Conservation (phyloP, 2,113 vertebrate genomes). For the Gasterosteus aculeatus region DNA sequence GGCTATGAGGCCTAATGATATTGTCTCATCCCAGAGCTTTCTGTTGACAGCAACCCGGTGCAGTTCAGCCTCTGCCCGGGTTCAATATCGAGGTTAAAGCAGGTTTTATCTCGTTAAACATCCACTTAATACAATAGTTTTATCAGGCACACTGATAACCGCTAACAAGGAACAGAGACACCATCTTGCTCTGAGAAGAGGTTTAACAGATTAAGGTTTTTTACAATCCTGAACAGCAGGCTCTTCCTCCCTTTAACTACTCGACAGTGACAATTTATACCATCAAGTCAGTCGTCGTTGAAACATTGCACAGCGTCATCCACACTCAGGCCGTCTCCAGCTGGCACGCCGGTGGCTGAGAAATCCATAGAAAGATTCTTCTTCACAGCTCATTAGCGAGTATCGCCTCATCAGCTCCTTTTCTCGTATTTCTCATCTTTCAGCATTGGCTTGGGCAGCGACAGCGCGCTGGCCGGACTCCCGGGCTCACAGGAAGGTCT, state of each 20-base stretch:
- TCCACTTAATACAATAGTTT: conserved; percentile 48
- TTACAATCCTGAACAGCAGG: conserved; percentile 52
- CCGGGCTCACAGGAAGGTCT: conserved; percentile 36
- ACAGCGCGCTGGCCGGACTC: conserved; percentile 52
- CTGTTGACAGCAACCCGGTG: conserved; percentile 6
- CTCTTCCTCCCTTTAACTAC: conserved; percentile 33
- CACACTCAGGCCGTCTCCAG: conserved; percentile 27
- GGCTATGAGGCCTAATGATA: conserved; percentile 21
- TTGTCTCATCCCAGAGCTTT: conserved; percentile 22
- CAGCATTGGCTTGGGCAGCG: conserved; percentile 43
- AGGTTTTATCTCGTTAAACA: conserved; percentile 55
- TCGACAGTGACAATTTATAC: conserved; percentile 17
- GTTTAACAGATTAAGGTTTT: conserved; percentile 71
- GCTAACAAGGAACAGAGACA: conserved; percentile 42
- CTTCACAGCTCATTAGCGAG: conserved; percentile 62
- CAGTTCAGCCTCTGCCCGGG: not conserved
- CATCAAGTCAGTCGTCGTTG: conserved; percentile 17
- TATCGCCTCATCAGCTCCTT: conserved; percentile 75
- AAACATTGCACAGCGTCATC: conserved; percentile 28
- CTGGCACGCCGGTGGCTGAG: conserved; percentile 41
- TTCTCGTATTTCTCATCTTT: conserved; percentile 57
- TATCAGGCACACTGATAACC: conserved; percentile 33
- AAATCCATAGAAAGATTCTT: conserved; percentile 61
- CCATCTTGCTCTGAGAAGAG: conserved; percentile 55
- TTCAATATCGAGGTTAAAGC: conserved; percentile 34